Percentiles rank a stretch among this genome's conserved stretches.
Evolutionary conservation across 2,113 vertebrate genomes (phyloP).

Genomic region (Egretta garzetta): DNA sequence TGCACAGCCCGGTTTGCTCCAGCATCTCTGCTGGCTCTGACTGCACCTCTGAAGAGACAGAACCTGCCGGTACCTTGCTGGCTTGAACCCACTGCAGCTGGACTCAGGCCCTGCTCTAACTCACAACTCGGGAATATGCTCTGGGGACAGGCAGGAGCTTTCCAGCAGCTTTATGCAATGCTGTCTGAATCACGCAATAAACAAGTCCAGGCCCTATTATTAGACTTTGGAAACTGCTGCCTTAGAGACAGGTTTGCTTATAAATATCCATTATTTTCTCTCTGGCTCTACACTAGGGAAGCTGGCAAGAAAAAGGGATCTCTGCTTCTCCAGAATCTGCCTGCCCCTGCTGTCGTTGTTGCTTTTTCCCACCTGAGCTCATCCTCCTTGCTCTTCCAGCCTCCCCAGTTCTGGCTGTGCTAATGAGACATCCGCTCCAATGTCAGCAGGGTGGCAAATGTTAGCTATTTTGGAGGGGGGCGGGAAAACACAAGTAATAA

Average conservation of each 20-base stretch:
- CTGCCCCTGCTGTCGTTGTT: neutral
- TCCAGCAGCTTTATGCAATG: constrained; percentile 3
- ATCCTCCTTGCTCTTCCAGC: neutral
- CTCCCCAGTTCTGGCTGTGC: neutral
- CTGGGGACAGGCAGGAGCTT: neutral
- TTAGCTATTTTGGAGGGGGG: neutral
- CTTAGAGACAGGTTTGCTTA: constrained; percentile 50
- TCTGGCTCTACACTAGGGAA: neutral
- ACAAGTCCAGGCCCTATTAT: constrained; percentile 30
- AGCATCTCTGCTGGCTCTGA: neutral
- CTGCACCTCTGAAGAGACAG: neutral
- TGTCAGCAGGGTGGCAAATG: neutral
- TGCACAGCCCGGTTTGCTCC: neutral
- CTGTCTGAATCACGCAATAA: neutral
- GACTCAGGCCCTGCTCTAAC: neutral
- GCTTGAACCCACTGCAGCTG: neutral
- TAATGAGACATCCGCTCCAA: neutral
- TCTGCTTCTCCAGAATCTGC: neutral
- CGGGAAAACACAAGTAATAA: neutral
- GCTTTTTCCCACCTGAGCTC: neutral
- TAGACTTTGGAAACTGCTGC: constrained; percentile 52
- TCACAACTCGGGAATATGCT: neutral
- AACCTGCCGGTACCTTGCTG: neutral
- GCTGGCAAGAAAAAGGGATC: neutral
- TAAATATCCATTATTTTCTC: constrained; percentile 8